These are phyloP conservation scores for Odocoileus hemionus DNA, from an alignment of 2,113 vertebrate species.

Conservation along the genomic window DNA sequence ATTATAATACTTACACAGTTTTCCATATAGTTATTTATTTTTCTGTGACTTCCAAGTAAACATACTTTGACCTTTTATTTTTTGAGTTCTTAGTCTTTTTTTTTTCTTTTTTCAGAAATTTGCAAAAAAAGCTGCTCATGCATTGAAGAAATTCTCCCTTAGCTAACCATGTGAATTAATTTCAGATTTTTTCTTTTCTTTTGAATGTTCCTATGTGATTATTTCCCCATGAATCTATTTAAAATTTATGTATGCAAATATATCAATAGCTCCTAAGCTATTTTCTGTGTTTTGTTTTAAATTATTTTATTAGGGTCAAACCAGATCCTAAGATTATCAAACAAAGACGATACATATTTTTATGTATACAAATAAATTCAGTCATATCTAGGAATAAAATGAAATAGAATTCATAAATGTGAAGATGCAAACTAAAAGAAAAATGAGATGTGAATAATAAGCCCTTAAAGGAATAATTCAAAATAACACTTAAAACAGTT, in stretches of 20 bases:
- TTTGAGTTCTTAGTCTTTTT: neutral
- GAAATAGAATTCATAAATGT: neutral
- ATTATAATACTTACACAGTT: neutral
- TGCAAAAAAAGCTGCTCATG: neutral
- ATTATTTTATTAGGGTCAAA: neutral
- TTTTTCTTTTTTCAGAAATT: neutral
- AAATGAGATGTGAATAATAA: neutral
- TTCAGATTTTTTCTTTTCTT: neutral
- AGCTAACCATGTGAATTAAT: neutral
- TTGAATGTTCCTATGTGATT: neutral
- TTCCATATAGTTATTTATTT: neutral
- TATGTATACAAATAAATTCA: neutral
- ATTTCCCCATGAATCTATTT: neutral
- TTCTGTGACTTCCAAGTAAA: neutral
- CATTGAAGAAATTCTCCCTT: neutral
- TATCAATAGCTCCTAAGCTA: neutral
- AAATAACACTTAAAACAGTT: neutral
- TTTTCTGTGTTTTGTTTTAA: neutral
- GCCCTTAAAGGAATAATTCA: neutral
- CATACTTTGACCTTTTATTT: neutral
- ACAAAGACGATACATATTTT: neutral
- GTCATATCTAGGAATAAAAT: neutral
- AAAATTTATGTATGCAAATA: neutral
- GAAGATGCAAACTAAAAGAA: neutral
- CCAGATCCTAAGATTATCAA: neutral